Base-by-base conservation (phyloP, 2,888 invertebrate genomes). In the Eumerus sabulonum region DNA sequence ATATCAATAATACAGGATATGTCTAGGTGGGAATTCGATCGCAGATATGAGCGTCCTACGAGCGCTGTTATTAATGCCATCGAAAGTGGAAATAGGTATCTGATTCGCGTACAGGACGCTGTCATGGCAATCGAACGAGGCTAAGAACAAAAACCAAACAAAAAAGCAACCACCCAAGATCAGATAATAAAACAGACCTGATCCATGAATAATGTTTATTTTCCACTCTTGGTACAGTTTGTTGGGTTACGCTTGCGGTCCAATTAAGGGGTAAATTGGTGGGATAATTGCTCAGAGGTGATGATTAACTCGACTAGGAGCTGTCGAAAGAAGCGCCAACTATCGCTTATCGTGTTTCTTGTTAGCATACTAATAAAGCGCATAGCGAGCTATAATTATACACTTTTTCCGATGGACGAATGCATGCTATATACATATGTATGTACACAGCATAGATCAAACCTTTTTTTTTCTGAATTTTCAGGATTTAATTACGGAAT, bases 361-460 rank as follows among this genome's bases (percentile, higher is more conserved):
- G 79, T 79, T 79, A 79, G 73, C 73, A 73, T 79, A 73, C 56
- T 59, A 68, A 73, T 73, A 79, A 79, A 77, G 53, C 48, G 48
- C 63, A 73, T 63, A 66, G 72, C 72, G 51, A 51, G 62, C 40
- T 77, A 67, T 77, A 77, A 77, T 77, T 77, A 76, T 12, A 40
- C 51, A 13, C 2, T 7, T 27, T 27, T 27, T 7, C 27, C 3
- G 7, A 27, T 27, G 27, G 27, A 27, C n/a, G 27, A 7, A 7
- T 27, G 27, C 51, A 17, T 19, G 3, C 44, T 19, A n/a, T n/a
- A n/a, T n/a, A n/a, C n/a, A n/a, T n/a, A n/a, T n/a, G n/a, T n/a
- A n/a, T n/a, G n/a, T n/a, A n/a, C n/a, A n/a, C n/a, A n/a, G n/a
- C n/a, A n/a, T n/a, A n/a, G 16, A 9, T 40, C 51, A 51, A 68